These are phyloP conservation scores for Sciurus carolinensis DNA, from an alignment of 2,797 vertebrate genomes.

Conservation along the genomic window DNA sequence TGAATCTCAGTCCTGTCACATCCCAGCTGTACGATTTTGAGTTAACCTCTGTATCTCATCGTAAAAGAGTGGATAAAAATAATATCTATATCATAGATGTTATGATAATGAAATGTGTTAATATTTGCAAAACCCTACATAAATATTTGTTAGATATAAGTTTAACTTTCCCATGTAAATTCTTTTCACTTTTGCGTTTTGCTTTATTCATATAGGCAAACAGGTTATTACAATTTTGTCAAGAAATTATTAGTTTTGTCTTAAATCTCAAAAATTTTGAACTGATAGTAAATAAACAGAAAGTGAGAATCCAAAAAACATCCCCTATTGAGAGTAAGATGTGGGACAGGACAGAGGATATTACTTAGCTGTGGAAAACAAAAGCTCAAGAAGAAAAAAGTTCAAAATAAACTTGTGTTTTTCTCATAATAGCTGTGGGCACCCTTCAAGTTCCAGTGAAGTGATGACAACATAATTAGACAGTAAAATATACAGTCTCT, in stretches of 20 bases:
- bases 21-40: neutral
- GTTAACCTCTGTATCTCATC: neutral
- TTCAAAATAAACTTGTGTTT: conserved; percentile 15
- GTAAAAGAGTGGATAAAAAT: neutral
- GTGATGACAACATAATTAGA: conserved; percentile 64
- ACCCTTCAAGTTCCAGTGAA: conserved; percentile 50
- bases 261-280: neutral
- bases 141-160: neutral
- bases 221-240: neutral
- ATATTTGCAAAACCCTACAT: neutral
- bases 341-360: neutral
- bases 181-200: neutral
- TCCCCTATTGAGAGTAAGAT: neutral
- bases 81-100: neutral
- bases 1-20: neutral
- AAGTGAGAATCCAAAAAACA: neutral
- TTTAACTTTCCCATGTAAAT: conserved; percentile 19
- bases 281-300: neutral
- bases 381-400: neutral
- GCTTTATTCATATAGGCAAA: neutral
- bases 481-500: conserved; percentile 47
- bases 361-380: neutral
- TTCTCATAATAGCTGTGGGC: conserved; percentile 26
- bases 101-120: conserved; percentile 15
- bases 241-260: neutral